Percentiles rank a stretch among this genome's conserved stretches.
Evolutionary conservation across 2,113 vertebrate genomes (phyloP).

Genomic region (Stictonetta naevosa): DNA sequence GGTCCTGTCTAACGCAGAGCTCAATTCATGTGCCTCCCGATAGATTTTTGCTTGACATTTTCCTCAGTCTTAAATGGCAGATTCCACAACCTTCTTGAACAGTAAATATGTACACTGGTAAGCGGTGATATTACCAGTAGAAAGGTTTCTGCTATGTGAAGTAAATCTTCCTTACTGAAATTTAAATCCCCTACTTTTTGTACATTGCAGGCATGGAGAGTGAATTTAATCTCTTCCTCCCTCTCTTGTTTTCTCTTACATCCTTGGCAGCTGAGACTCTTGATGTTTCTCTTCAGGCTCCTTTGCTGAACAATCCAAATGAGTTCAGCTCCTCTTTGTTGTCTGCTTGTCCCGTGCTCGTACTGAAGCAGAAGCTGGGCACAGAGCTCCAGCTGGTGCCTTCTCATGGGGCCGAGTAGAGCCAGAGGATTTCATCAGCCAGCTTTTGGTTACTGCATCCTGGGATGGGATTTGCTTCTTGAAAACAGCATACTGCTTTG

Average conservation of each 20-base stretch:
- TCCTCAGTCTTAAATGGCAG: background rate
- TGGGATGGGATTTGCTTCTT: background rate
- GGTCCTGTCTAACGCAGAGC: background rate
- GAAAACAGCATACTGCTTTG: background rate
- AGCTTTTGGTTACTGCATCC: background rate
- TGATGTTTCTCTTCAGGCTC: slow-evolving; percentile 1
- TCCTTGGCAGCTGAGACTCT: background rate
- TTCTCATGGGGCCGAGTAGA: background rate
- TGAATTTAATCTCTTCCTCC: background rate
- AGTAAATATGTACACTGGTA: background rate
- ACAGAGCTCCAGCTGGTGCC: background rate
- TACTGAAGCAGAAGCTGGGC: background rate
- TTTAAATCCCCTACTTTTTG: background rate
- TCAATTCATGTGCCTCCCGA: background rate
- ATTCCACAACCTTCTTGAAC: background rate
- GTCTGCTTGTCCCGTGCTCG: background rate
- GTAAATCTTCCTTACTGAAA: background rate
- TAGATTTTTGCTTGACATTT: background rate
- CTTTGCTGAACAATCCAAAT: background rate
- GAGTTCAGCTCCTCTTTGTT: background rate
- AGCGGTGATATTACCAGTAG: background rate
- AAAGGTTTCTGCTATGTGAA: background rate
- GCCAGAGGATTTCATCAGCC: background rate
- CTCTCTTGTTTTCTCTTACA: background rate
- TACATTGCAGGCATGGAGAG: background rate